phyloP scores from a whole-genome alignment of 2,113 vertebrate genomes.

The Eonycteris spelaea region DNA sequence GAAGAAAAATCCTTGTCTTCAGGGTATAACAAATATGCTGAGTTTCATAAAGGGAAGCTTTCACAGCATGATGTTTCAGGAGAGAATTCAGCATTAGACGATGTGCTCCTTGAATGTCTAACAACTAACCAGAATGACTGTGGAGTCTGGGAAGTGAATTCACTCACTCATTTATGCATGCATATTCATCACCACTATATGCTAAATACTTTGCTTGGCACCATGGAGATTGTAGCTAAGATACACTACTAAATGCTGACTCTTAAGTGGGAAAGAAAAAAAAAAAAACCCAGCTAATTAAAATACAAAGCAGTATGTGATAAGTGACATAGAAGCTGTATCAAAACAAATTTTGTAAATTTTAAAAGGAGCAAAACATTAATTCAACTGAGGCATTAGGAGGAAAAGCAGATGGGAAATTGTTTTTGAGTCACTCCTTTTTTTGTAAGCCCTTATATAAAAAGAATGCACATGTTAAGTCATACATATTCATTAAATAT shows the following conservation, averaged over 20 bases:
- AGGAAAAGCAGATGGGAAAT: not conserved
- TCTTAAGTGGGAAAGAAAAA: not conserved
- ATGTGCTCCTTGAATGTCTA: slow-evolving; percentile 10
- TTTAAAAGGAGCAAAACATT: not conserved
- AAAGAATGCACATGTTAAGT: not conserved
- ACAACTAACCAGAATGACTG: slow-evolving; percentile 21
- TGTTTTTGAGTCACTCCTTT: not conserved
- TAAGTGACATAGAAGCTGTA: not conserved
- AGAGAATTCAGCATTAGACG: slow-evolving; percentile 61
- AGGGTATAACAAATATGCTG: slow-evolving; percentile 65
- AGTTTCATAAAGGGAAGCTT: slow-evolving; percentile 54
- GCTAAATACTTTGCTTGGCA: not conserved
- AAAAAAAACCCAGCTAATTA: not conserved
- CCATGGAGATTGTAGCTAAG: not conserved
- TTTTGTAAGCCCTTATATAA: not conserved
- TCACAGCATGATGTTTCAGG: slow-evolving; percentile 50
- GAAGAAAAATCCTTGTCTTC: slow-evolving; percentile 56
- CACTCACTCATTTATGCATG: not conserved
- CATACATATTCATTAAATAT: not conserved
- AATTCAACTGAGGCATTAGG: not conserved
- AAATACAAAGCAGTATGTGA: not conserved
- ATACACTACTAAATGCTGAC: not conserved
- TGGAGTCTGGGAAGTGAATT: not conserved
- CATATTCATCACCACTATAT: not conserved
- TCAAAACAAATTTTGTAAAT: not conserved